phyloP scores from a whole-genome alignment of 1,140 invertebrate species.

The Drosophila tristis region DNA sequence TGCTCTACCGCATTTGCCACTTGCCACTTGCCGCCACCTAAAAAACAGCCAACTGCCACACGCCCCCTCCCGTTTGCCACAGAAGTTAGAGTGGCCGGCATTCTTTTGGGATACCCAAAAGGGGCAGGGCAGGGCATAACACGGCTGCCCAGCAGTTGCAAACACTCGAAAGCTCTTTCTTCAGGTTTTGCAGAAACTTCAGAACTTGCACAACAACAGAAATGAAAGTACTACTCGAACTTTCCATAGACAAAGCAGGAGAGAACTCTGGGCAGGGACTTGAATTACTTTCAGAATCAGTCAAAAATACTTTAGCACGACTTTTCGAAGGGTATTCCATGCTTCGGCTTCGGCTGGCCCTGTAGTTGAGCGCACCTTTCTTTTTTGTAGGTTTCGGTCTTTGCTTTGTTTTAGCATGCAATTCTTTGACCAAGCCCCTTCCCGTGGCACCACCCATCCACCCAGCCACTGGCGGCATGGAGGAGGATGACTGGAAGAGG shows the following conservation, averaged over 20 bases:
- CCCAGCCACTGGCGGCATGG: too few relatives aligned
- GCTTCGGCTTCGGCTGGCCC: slow-evolving; percentile 22
- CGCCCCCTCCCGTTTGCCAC: background rate
- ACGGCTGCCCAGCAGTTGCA: too few relatives aligned
- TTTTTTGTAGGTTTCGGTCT: slow-evolving; percentile 31
- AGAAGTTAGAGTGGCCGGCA: slow-evolving; percentile 19
- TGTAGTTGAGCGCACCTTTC: slow-evolving; percentile 18
- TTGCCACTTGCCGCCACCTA: slow-evolving; percentile 4
- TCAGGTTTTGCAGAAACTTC: too few relatives aligned
- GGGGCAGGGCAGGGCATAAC: too few relatives aligned
- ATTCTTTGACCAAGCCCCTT: slow-evolving; percentile 53
- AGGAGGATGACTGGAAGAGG: too few relatives aligned
- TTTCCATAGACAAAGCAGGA: too few relatives aligned
- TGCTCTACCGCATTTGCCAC: slow-evolving; percentile 21
- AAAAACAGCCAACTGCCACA: slow-evolving; percentile 6
- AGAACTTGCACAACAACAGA: too few relatives aligned
- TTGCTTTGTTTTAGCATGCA: slow-evolving; percentile 50
- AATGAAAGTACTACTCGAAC: too few relatives aligned
- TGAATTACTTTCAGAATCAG: too few relatives aligned
- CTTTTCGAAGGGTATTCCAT: slow-evolving; percentile 34
- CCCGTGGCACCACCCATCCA: slow-evolving; percentile 43
- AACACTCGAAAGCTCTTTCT: too few relatives aligned
- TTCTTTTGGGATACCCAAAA: slow-evolving; percentile 27
- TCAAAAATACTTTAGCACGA: slow-evolving; percentile 15
- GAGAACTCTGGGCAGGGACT: too few relatives aligned